Percentiles rank a stretch among this genome's conserved stretches.
Conservation (phyloP, 2,888 invertebrate genomes). For the Odontomyia ornata region DNA sequence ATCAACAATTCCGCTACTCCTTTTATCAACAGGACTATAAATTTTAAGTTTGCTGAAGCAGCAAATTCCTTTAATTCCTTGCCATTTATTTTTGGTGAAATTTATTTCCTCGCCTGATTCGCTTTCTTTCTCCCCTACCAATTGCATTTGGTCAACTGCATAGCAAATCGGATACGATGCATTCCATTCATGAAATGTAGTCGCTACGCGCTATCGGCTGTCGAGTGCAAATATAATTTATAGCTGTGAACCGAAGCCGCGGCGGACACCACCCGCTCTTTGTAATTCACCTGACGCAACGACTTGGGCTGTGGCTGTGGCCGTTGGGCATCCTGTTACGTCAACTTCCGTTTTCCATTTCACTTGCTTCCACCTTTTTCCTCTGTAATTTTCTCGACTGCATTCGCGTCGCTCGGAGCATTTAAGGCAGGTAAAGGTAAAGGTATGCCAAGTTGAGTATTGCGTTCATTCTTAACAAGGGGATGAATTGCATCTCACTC, state of each 20-base stretch:
- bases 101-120: neutral
- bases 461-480: neutral
- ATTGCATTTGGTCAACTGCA: neutral
- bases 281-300: slow-evolving; percentile 42
- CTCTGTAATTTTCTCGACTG: neutral
- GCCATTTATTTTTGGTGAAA: neutral
- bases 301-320: slow-evolving; percentile 2
- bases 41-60: too few species aligned
- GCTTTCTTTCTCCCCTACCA: neutral
- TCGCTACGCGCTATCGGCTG: slow-evolving; percentile 34
- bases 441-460: neutral
- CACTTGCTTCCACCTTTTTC: slow-evolving; percentile 42
- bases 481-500: neutral
- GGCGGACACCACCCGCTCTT: slow-evolving; percentile 32
- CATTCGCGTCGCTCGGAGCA: neutral
- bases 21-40: too few species aligned
- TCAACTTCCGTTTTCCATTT: slow-evolving; percentile 51
- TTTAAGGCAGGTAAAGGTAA: neutral
- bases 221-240: slow-evolving; percentile 42
- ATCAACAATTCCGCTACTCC: too few species aligned
- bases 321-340: slow-evolving; percentile 50
- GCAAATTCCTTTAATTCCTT: too few species aligned
- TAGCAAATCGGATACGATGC: slow-evolving; percentile 20
- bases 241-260: neutral
- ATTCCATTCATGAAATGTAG: slow-evolving; percentile 29